Evolutionary conservation across 2,797 vertebrate species (phyloP), one percentile per base, ranked within the genome.

Genomic region (Acipenser oxyrinchus): DNA sequence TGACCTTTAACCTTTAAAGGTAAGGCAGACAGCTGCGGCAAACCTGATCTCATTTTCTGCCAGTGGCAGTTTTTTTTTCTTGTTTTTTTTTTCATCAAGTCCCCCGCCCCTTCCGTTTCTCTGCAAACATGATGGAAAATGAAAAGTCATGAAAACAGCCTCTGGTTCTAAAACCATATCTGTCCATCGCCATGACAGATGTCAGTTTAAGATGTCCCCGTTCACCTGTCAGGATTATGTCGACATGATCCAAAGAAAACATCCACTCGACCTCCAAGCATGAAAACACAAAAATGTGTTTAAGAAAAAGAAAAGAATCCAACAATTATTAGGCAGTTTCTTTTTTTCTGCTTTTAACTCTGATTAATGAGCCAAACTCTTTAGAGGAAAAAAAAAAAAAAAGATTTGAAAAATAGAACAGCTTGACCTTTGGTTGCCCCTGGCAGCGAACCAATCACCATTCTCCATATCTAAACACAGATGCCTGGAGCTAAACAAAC

Each of bases 381-480:
- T 80, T 81, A 83, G 49, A 62, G 68, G 49, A 18, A 71, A 60
- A 49, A 61, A 72, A 69, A 60, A 66, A 72, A 81, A 78, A 66
- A 72, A 81, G 77, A 80, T 92, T 89, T 91, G 86, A 90, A 89
- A 89, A 87, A 90, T 86, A 91, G 87, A 90, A 91, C 88, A 93
- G 89, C 87, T 94, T 95, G 94, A 97, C 94, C 94, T 93, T 88
- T 93, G 84, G 83, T 79, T 90, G 88, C 87, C 76, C 84, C 91
- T 94, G 90, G 90, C 90, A 91, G 88, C 85, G 91, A 95, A 94
- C 93, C 94, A 94, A 94, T 95, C 92, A 93, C 88, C 81, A 87
- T 93, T 90, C 90, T 91, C 87, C 83, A 93, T 94, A 95, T 94
- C 90, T 90, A 94, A 95, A 91, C 87, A 94, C 93, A 94, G 90